phyloP scores from a whole-genome alignment of 92 coral and sea anemone species.

The Porites cylindrica region DNA sequence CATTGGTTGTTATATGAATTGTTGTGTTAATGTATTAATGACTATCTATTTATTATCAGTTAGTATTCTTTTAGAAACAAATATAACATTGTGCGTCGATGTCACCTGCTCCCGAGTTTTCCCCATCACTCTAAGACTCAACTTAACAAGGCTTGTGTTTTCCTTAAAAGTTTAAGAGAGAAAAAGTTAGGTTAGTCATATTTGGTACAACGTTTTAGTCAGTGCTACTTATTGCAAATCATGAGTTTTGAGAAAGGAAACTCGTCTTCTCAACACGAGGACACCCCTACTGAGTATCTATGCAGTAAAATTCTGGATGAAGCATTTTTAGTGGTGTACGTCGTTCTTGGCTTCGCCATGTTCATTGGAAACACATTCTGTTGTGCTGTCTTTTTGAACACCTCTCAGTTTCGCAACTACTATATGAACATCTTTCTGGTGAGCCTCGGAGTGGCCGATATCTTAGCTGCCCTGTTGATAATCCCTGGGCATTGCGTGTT shows the following conservation, averaged over 20 bases:
- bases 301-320: constrained; percentile 55
- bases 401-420: constrained; percentile 56
- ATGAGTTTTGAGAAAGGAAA: neutral
- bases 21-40: neutral
- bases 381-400: constrained; percentile 65
- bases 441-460: constrained; percentile 69
- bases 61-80: neutral
- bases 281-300: neutral
- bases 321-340: constrained; percentile 52
- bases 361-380: constrained; percentile 70
- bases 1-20: constrained; percentile 11
- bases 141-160: neutral
- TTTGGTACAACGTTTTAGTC: neutral
- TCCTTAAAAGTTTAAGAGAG: no score
- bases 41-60: neutral
- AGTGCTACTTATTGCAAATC: neutral
- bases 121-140: neutral
- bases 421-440: constrained; percentile 77
- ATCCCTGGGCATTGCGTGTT: constrained; percentile 71
- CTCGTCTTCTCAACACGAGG: neutral
- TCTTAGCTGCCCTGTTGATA: constrained; percentile 41
- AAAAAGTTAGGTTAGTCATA: no score
- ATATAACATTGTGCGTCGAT: neutral
- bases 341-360: constrained; percentile 46
- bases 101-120: neutral